Conservation (phyloP, 2,113 vertebrate species). For the Ptilonorhynchus violaceus region DNA sequence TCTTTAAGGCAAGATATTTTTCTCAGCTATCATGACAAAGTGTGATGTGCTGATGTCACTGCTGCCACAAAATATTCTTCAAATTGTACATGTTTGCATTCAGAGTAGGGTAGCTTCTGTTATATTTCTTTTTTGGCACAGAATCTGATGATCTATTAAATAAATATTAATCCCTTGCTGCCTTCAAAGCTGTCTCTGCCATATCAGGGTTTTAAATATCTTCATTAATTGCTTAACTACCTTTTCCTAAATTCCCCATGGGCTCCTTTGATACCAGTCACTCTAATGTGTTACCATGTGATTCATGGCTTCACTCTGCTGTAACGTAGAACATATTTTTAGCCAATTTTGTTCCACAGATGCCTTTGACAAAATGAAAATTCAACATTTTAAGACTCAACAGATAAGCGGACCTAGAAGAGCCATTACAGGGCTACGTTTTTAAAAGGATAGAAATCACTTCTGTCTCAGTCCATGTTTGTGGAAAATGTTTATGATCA, state of each 20-base stretch:
- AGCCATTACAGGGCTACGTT: neutral
- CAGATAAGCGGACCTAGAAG: neutral
- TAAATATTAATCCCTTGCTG: slow-evolving; percentile 74
- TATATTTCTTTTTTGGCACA: slow-evolving; percentile 63
- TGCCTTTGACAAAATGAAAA: slow-evolving; percentile 32
- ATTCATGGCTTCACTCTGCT: slow-evolving; percentile 68
- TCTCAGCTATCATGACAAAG: slow-evolving; percentile 19
- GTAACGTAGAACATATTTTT: slow-evolving; percentile 50
- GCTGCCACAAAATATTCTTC: slow-evolving; percentile 43
- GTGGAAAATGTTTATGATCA: neutral
- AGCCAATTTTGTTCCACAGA: slow-evolving; percentile 45
- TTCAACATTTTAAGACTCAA: neutral
- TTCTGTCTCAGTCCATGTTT: neutral
- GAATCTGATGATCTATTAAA: slow-evolving; percentile 68
- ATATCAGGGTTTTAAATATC: slow-evolving; percentile 76
- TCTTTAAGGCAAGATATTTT: slow-evolving; percentile 45
- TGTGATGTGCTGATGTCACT: slow-evolving; percentile 15
- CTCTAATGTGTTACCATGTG: slow-evolving; percentile 70
- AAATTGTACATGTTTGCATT: slow-evolving; percentile 29
- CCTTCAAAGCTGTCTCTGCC: slow-evolving; percentile 66
- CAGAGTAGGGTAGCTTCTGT: slow-evolving; percentile 44
- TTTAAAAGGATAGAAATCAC: neutral
- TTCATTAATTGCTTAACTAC: slow-evolving; percentile 79
- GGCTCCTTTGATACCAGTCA: slow-evolving; percentile 59
- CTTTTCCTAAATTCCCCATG: slow-evolving; percentile 67